Percentiles rank a stretch among this genome's conserved stretches.
Evolutionary conservation across 1,140 invertebrate species (phyloP).

Genomic region (Colletes gigas): DNA sequence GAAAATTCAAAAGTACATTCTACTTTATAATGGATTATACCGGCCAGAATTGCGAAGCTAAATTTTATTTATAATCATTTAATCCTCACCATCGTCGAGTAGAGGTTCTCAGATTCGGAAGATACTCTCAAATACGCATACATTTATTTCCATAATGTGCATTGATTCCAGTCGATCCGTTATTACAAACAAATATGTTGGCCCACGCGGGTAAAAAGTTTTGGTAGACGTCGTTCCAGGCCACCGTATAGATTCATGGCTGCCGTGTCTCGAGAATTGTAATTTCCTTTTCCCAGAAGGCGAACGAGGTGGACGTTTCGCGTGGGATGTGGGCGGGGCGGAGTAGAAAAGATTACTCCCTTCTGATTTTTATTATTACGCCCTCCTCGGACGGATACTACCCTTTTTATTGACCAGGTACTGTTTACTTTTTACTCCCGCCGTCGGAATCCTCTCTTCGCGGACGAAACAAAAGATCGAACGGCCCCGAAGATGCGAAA

Average conservation of each 20-base stretch:
- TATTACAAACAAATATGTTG: too few species aligned
- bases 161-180: too few species aligned
- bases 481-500: slow-evolving; percentile 27
- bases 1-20: too few species aligned
- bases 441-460: neutral
- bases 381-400: neutral
- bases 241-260: neutral
- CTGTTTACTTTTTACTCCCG: neutral
- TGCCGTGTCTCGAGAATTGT: neutral
- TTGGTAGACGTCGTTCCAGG: too few species aligned
- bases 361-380: slow-evolving; percentile 20
- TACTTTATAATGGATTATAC: too few species aligned
- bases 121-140: too few species aligned
- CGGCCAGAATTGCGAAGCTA: too few species aligned
- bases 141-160: too few species aligned
- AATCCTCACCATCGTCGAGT: too few species aligned
- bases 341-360: slow-evolving; percentile 4
- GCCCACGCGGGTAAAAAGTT: too few species aligned
- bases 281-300: neutral
- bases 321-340: neutral
- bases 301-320: neutral
- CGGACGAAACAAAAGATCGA: slow-evolving; percentile 27
- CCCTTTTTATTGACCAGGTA: slow-evolving; percentile 16
- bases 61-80: too few species aligned
- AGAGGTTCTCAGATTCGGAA: too few species aligned